These are phyloP conservation scores for Lagodon rhomboides DNA, from an alignment of 2,797 vertebrate genomes.

Conservation along the genomic window DNA sequence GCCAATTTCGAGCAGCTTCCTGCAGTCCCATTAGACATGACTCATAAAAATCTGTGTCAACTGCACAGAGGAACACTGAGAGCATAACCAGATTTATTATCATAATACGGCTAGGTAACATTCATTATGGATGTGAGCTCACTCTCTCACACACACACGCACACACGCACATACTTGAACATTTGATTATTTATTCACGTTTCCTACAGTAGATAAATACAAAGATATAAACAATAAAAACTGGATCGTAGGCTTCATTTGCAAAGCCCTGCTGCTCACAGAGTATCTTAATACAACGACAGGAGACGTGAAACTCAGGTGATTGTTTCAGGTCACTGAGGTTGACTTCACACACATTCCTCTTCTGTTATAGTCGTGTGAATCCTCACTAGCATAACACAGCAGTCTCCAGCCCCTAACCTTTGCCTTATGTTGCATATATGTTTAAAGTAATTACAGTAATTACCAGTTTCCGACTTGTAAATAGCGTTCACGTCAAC, in stretches of 20 bases:
- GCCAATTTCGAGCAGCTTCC: conserved; percentile 64
- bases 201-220: conserved; percentile 19
- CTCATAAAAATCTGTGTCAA: conserved; percentile 68
- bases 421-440: not conserved
- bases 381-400: not conserved
- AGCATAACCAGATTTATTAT: conserved; percentile 57
- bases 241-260: not conserved
- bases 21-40: conserved; percentile 63
- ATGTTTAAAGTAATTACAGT: not conserved
- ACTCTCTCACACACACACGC: conserved; percentile 30
- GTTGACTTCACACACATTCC: not conserved
- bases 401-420: not conserved
- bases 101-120: conserved; percentile 53
- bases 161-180: conserved; percentile 13
- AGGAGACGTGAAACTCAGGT: not conserved
- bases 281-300: not conserved
- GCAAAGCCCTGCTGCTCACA: conserved; percentile 5
- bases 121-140: conserved; percentile 55
- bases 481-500: not conserved
- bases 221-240: conserved; percentile 15
- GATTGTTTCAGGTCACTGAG: not conserved
- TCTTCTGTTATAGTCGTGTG: not conserved
- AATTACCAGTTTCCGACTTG: not conserved
- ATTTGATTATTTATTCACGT: conserved; percentile 42
- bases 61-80: conserved; percentile 48